Percentiles rank a stretch among this genome's conserved stretches.
phyloP scores from a whole-genome alignment of 1,140 invertebrate species.

The Ditylenchus dipsaci region DNA sequence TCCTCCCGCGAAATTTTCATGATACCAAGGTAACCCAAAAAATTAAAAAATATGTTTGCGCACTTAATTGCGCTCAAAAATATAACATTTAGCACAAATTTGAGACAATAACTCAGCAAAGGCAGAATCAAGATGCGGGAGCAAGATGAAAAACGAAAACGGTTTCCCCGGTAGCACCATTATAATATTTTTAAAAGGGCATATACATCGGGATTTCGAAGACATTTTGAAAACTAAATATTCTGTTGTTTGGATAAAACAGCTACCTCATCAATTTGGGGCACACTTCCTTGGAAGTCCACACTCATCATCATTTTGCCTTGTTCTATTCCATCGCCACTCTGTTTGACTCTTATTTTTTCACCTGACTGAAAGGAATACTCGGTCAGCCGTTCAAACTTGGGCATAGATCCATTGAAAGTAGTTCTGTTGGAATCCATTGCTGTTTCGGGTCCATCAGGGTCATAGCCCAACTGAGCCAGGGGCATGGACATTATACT shows the following conservation, averaged over 20 bases:
- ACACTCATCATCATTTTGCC: slow-evolving; percentile 31
- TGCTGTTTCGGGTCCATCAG: not conserved
- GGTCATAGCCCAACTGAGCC: slow-evolving; percentile 2
- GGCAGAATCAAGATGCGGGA: too few species aligned
- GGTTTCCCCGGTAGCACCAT: too few species aligned
- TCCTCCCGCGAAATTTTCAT: too few species aligned
- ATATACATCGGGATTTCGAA: too few species aligned
- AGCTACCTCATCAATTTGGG: slow-evolving; percentile 16
- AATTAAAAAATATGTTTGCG: too few species aligned
- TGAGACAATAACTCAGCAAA: too few species aligned
- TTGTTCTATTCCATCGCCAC: not conserved
- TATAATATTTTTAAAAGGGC: too few species aligned
- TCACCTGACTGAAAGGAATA: slow-evolving; percentile 39
- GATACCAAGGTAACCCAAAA: too few species aligned
- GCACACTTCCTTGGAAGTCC: slow-evolving; percentile 39
- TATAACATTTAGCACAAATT: too few species aligned
- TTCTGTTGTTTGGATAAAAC: not conserved
- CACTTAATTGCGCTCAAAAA: too few species aligned
- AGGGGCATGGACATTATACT: slow-evolving; percentile 28
- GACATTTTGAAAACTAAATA: not conserved
- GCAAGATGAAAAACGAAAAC: too few species aligned
- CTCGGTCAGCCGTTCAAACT: slow-evolving; percentile 3
- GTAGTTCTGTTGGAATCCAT: not conserved
- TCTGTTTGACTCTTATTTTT: slow-evolving; percentile 34
- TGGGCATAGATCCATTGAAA: not conserved